Evolutionary conservation across 2,797 vertebrate genomes (phyloP).

Genomic region (Labeo calbasu): DNA sequence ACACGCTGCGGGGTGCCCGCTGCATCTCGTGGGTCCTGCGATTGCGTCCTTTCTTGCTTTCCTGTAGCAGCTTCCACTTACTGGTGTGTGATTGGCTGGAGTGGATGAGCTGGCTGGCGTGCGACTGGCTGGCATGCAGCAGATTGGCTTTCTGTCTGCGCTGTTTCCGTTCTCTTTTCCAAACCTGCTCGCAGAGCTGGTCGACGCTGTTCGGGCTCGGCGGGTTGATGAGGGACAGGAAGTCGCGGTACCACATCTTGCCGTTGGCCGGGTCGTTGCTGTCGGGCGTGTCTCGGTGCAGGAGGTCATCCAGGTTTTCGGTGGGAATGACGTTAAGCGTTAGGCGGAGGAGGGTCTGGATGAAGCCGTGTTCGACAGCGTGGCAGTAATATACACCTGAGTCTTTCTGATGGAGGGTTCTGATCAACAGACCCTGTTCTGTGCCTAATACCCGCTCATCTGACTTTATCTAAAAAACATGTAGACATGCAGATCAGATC

Average conservation of each 20-base stretch:
- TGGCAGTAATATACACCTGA: slow-evolving; percentile 93
- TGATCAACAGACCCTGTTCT: slow-evolving; percentile 92
- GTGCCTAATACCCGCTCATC: slow-evolving; percentile 88
- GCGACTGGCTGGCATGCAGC: slow-evolving; percentile 71
- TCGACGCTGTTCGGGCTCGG: slow-evolving; percentile 95
- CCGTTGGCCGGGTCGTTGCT: slow-evolving; percentile 68
- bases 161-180: slow-evolving; percentile 96
- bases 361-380: slow-evolving; percentile 95
- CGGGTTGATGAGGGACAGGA: slow-evolving; percentile 96
- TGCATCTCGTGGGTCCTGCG: slow-evolving; percentile 99
- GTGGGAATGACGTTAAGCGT: slow-evolving; percentile 93
- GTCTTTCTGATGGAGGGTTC: slow-evolving; percentile 86
- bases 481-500: background rate
- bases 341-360: slow-evolving; percentile 92
- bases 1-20: slow-evolving; percentile 96
- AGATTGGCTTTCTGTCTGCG: slow-evolving; percentile 85
- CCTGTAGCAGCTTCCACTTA: slow-evolving; percentile 98
- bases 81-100: slow-evolving; percentile 75
- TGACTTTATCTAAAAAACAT: slow-evolving; percentile 78
- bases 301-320: slow-evolving; percentile 89
- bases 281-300: slow-evolving; percentile 83
- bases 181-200: slow-evolving; percentile 98
- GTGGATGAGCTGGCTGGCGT: slow-evolving; percentile 56
- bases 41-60: slow-evolving; percentile 97
- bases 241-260: slow-evolving; percentile 98